These are phyloP conservation scores for Coccyzus lansbergi DNA, from an alignment of 2,797 vertebrate genomes.

Conservation along the genomic window DNA sequence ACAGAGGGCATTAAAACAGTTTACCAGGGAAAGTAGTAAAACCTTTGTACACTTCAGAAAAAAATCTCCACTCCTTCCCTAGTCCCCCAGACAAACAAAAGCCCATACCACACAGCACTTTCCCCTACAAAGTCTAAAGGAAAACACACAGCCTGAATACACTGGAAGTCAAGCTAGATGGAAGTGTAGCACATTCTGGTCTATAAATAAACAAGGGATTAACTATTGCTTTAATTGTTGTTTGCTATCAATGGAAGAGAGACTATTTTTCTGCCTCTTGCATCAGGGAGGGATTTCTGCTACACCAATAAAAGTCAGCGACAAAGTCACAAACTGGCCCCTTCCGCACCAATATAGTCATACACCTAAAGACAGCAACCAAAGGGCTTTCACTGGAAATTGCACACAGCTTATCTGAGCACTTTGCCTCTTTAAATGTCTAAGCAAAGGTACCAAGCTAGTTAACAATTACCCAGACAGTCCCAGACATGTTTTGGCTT, in stretches of 20 bases:
- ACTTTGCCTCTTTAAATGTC: neutral
- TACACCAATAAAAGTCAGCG: neutral
- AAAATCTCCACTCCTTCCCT: too few relatives aligned
- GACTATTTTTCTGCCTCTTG: neutral
- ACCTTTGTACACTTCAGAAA: neutral
- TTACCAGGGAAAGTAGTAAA: neutral
- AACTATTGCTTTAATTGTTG: conserved; percentile 15
- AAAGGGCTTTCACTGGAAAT: neutral
- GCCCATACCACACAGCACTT: neutral
- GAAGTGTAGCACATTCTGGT: neutral
- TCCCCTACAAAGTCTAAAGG: neutral
- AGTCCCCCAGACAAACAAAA: neutral
- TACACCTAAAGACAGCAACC: neutral
- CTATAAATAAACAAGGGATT: conserved; percentile 27
- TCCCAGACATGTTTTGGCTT: neutral
- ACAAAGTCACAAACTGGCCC: neutral
- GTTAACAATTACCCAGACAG: neutral
- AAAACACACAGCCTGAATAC: neutral
- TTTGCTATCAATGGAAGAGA: neutral
- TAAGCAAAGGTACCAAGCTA: neutral
- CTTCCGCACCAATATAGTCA: neutral
- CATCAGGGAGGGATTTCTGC: neutral
- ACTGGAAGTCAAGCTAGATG: conserved; percentile 18
- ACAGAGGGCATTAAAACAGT: neutral
- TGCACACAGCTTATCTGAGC: neutral